Percentiles rank a stretch among this genome's conserved stretches.
These are phyloP conservation scores for Chrysochloris asiatica DNA, from an alignment of 2,113 vertebrate species.

Conservation along the genomic window DNA sequence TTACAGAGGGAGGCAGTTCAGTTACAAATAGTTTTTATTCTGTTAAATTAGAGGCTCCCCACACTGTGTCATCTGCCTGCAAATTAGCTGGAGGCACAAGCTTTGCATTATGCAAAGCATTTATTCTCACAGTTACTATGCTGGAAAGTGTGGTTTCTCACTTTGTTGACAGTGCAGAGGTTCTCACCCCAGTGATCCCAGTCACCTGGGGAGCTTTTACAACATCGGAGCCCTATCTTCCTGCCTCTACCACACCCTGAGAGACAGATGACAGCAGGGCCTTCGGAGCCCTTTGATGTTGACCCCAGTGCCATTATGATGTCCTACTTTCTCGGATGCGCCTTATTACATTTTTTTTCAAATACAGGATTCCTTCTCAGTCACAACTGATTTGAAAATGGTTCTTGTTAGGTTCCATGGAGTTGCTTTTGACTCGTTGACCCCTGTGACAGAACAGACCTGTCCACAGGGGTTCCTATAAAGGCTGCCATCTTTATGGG, in stretches of 20 bases:
- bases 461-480: neutral
- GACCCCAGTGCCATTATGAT: neutral
- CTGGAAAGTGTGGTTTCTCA: slow-evolving; percentile 73
- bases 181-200: slow-evolving; percentile 38
- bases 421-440: neutral
- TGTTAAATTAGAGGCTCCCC: slow-evolving; percentile 30
- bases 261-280: neutral
- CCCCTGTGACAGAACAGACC: neutral
- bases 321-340: neutral
- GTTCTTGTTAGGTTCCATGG: neutral
- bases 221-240: neutral
- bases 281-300: neutral
- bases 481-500: neutral
- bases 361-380: neutral
- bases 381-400: neutral
- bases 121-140: slow-evolving; percentile 65
- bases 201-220: neutral
- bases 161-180: slow-evolving; percentile 8
- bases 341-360: neutral
- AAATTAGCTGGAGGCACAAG: slow-evolving; percentile 49
- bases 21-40: slow-evolving; percentile 23
- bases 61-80: slow-evolving; percentile 32
- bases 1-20: slow-evolving; percentile 10
- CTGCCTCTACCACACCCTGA: accelerated
- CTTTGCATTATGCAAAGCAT: slow-evolving; percentile 61